A percentile compares a stretch with the other conserved stretches of the same genome.
Evolutionary conservation across 2,113 vertebrate species (phyloP).

Genomic region (Siphamia tubifer): DNA sequence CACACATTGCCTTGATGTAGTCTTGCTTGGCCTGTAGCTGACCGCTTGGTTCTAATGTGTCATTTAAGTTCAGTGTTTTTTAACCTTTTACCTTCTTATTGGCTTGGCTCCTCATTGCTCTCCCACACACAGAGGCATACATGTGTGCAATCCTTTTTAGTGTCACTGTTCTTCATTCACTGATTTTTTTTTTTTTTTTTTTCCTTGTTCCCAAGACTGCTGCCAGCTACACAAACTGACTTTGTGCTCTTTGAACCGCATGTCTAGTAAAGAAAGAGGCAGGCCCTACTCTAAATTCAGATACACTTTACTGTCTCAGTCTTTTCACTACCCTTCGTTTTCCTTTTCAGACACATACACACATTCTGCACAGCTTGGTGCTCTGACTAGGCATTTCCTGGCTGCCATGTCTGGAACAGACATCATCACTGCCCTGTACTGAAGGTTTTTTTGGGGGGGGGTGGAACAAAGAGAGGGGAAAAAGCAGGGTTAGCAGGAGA

Average conservation of each 20-base stretch:
- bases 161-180: background rate
- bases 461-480: constrained; percentile 6
- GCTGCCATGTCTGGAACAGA: constrained; percentile 22
- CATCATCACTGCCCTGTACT: constrained; percentile 18
- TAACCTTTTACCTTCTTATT: background rate
- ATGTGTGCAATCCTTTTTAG: background rate
- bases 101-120: background rate
- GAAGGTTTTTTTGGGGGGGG: constrained; percentile 32
- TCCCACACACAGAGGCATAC: background rate
- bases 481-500: constrained; percentile 3
- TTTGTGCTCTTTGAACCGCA: constrained; percentile 43
- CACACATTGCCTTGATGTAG: background rate
- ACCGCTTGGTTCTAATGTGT: constrained; percentile 14
- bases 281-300: constrained; percentile 42
- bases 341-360: background rate
- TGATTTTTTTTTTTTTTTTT: too few species aligned
- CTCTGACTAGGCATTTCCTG: constrained; percentile 43
- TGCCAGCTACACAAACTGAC: constrained; percentile 30
- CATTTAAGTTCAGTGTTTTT: background rate
- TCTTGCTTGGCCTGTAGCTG: background rate
- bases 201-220: constrained; percentile 18
- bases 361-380: background rate
- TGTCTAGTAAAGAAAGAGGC: constrained; percentile 39
- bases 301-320: constrained; percentile 11
- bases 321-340: background rate